Base-by-base conservation (phyloP, 2,888 invertebrate species). In the Aspidiotus rigidus region DNA sequence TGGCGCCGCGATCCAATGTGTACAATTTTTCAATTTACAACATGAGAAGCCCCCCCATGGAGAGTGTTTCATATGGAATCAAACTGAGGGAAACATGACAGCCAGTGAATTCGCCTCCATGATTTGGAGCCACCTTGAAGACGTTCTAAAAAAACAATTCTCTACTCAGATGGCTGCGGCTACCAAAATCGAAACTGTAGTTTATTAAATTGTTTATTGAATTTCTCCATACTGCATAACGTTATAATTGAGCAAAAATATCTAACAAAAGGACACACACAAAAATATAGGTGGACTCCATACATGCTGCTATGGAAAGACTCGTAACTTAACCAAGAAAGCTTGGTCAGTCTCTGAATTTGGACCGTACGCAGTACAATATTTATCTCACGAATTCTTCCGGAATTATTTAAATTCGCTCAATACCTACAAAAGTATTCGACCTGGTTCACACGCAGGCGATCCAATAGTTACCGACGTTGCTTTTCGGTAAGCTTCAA, bases 241-340 rank as follows among this genome's bases (percentile, higher is more conserved):
- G 71, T 73, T 16, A 69, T 59, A 7, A 74, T 76, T 69, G 71
- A 71, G 28, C 75, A 76, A 70, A 77, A 76, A 64, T 75, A 72
- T 70, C 69, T 76, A 8, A 73, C 73, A 39, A 73, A 72, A 57
- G 75, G 75, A 0, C 76, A 75, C 70, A 76, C 76, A 9, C 74
- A 76, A 72, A 75, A n/a, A n/a, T 74, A 6, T 2, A 49, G 49
- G 2, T 2, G 2, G 49, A 49, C 49, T 13, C 11, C 6, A 13
- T 11, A 2, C 49, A 44, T 11, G 49, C 49, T 8, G 49, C 49
- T 11, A 44, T 44, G 8, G 49, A 44, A 44, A 11, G 49, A 49
- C 49, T 44, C 49, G 49, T 44, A 10, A 11, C 11, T 11, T 8
- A 10, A 8, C 8, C 11, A 11, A 44, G 8, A 11, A 44, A 44